Percentiles rank a stretch among this genome's conserved stretches.
These are phyloP conservation scores for Natrix natrix DNA, from an alignment of 2,797 vertebrate species.

Conservation along the genomic window DNA sequence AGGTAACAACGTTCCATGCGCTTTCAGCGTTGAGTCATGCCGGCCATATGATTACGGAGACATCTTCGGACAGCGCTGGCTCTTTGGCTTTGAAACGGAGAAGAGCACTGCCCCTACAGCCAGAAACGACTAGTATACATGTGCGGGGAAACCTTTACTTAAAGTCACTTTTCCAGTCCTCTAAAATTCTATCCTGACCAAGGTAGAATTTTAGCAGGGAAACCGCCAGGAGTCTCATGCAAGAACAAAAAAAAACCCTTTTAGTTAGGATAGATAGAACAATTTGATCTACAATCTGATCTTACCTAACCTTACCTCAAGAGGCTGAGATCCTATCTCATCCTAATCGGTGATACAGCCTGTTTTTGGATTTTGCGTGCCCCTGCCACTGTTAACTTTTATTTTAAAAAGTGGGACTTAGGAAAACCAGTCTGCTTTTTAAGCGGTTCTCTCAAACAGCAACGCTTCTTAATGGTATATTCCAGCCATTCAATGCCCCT, in stretches of 20 bases:
- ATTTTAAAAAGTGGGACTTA: background rate
- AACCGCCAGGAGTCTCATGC: background rate
- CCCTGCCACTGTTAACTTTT: background rate
- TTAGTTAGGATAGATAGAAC: background rate
- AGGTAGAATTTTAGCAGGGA: background rate
- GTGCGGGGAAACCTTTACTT: no score
- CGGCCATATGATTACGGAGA: no score
- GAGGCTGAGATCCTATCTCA: background rate
- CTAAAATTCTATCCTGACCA: background rate
- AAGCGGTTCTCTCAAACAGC: background rate
- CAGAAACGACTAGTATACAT: no score
- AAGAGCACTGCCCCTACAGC: no score
- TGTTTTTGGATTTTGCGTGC: background rate
- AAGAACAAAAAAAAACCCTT: background rate
- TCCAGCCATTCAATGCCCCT: background rate
- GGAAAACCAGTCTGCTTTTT: background rate
- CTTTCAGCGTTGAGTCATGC: no score
- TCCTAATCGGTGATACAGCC: background rate
- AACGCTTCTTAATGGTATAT: background rate
- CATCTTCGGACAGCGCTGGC: no score
- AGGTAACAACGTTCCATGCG: no score
- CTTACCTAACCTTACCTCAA: background rate
- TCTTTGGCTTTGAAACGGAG: no score
- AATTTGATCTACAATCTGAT: background rate
- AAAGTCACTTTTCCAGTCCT: background rate